A percentile compares a stretch with the other conserved stretches of the same genome.
These are phyloP conservation scores for Drosophila santomea DNA, from an alignment of 1,140 invertebrate species.

Conservation along the genomic window DNA sequence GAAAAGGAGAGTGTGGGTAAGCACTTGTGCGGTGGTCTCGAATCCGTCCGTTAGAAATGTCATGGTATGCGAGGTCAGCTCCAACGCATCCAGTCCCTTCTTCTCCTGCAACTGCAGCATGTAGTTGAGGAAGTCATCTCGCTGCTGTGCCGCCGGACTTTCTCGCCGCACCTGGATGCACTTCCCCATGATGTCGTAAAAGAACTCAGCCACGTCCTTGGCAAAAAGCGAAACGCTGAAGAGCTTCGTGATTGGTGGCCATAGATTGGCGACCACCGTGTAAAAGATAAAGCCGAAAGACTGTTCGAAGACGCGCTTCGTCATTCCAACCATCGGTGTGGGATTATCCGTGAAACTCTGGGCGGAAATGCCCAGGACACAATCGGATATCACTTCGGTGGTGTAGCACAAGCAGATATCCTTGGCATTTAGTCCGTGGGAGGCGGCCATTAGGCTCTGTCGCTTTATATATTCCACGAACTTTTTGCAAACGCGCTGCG, in stretches of 20 bases:
- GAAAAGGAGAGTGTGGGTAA: conserved; percentile 43
- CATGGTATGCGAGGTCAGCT: conserved; percentile 61
- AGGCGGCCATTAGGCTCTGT: conserved; percentile 44
- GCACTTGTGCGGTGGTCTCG: conserved; percentile 62
- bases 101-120: conserved; percentile 80
- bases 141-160: conserved; percentile 39
- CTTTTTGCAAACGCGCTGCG: conserved; percentile 40
- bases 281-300: conserved; percentile 48
- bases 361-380: conserved; percentile 85
- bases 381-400: conserved; percentile 85
- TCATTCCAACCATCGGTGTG: conserved; percentile 46
- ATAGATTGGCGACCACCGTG: conserved; percentile 28
- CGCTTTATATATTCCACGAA: conserved; percentile 49
- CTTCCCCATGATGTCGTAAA: conserved; percentile 61
- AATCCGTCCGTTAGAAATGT: conserved; percentile 69
- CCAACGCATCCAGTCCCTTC: conserved; percentile 35
- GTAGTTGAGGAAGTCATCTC: conserved; percentile 82
- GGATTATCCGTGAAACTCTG: conserved; percentile 67
- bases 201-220: conserved; percentile 63
- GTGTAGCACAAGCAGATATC: conserved; percentile 80
- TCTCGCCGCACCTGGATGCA: conserved; percentile 65
- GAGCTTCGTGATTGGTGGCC: conserved; percentile 50
- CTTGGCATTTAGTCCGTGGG: conserved; percentile 48
- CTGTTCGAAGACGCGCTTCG: conserved; percentile 50
- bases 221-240: conserved; percentile 40